Base-by-base conservation (phyloP, 2,797 vertebrate species). In the Sebastes cheni region DNA sequence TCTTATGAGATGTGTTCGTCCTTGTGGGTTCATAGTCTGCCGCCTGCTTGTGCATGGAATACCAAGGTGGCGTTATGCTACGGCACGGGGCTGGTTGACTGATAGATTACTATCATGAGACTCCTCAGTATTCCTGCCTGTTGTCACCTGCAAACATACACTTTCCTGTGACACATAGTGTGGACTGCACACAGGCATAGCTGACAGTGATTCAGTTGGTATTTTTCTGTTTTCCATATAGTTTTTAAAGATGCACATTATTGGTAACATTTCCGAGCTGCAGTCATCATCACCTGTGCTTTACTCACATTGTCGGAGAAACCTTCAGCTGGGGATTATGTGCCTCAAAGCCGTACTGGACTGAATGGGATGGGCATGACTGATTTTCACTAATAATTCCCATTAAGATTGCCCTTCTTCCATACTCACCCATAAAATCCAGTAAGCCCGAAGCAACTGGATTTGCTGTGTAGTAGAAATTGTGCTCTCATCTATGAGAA, bases 31-130 rank as follows among this genome's bases (percentile, higher is more conserved):
- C 42, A 67, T 69, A 66, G 36, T 70, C 34, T 79, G 67, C 70
- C 60, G 59, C 10, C 46, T 22, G 11, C 59, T n/a, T 50, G 36
- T 34, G 34, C 56, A 29, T 77, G 18, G 54, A 72, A 69, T 14
- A 70, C 18, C 30, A 74, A 72, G 20, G 62, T 65, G 69, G 64
- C 18, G 11, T 76, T 72, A 52, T 75, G 52, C 67, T 69, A n/a
- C 60, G 58, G 58, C 46, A 69, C 60, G 60, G 29, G 34, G 16
- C 30, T 71, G 29, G 59, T 46, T 75, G 76, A 69, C 58, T 78
- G 72, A 89, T 72, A 72, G 67, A 87, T 89, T 36, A 65, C 67
- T 23, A 68, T 81, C 71, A 64, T 23, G 20, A 54, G 70, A 67
- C 56, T 71, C 50, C 20, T 72, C 52, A 69, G 20, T 61, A 52